These are phyloP conservation scores for Anoplopoma fimbria DNA, from an alignment of 2,113 vertebrate species.

Conservation along the genomic window DNA sequence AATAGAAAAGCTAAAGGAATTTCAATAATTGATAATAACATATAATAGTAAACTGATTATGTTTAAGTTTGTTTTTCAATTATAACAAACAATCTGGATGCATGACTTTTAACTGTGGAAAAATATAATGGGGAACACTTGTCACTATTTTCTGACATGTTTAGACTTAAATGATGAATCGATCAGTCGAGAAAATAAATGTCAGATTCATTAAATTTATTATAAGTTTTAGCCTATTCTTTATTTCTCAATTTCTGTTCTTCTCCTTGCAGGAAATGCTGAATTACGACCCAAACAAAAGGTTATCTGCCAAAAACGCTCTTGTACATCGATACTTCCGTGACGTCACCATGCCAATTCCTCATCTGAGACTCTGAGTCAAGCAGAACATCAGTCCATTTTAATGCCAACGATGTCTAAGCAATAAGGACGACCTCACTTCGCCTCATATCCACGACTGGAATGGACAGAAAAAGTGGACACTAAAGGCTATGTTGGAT, in stretches of 20 bases:
- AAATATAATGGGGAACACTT: not conserved
- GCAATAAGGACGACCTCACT: constrained; percentile 41
- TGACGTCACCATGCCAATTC: constrained; percentile 91
- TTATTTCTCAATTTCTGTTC: not conserved
- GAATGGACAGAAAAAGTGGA: constrained; percentile 40
- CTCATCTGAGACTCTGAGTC: constrained; percentile 89
- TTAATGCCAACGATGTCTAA: constrained; percentile 30
- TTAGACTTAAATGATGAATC: too few relatives aligned
- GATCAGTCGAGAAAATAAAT: too few relatives aligned
- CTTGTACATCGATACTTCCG: constrained; percentile 93
- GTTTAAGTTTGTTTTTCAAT: too few relatives aligned
- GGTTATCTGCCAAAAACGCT: constrained; percentile 94
- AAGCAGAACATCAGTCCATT: not conserved
- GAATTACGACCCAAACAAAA: constrained; percentile 94
- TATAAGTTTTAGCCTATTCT: not conserved
- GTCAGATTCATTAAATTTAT: too few relatives aligned
- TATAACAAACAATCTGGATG: too few relatives aligned
- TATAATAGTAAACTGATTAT: too few relatives aligned
- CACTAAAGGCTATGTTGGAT: constrained; percentile 43
- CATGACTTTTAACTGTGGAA: not conserved
- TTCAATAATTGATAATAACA: too few relatives aligned
- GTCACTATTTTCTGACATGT: too few relatives aligned
- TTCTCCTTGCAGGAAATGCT: constrained; percentile 90
- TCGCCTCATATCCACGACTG: not conserved
- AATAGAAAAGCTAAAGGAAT: too few relatives aligned